Base-by-base conservation (phyloP, 2,888 invertebrate species). In the Aspidiotus destructor region DNA sequence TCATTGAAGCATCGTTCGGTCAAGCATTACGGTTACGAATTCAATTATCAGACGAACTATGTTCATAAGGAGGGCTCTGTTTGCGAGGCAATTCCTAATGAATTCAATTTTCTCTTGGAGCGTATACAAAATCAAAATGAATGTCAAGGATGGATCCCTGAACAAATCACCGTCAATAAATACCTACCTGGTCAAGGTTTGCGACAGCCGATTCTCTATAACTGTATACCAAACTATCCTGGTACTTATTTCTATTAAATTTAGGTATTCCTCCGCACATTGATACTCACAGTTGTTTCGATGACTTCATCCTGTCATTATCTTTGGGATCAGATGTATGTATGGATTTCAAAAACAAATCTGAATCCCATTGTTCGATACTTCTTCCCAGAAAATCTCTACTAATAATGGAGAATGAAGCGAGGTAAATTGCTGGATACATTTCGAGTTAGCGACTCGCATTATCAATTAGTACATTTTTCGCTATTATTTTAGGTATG, bases 221-320 rank as follows among this genome's bases (percentile, higher is more conserved):
- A 13, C 52, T 61, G 16, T 16, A 52, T 62, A n/a, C 53, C 54
- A 48, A 54, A 13, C 48, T 44, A 63, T 62, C 40, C n/a, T 41
- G 40, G n/a, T 44, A 11, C 41, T 60, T 2, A 17, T 60, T 7
- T 41, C 7, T 41, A n/a, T 54, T 57, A 41, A 40, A 54, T 77
- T 11, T 74, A 89, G 92, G 94, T 53, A 98, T 99, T 76, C 97
- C 98, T 44, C 84, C 88, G 0, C 98, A 99, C 78, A 86, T 95
- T 17, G 98, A 99, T 76, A 95, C 92, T 0, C 95, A 96, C 76
- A 93, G 93, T 77, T 89, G 93, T 0, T 99, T 98, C 78, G 87
- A 89, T 72, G 87, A 88, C 75, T 88, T 88, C 2, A 89, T 98
- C 71, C 76, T 96, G 41, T 92, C 94, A 0, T 76, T 98, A 0